phyloP scores from a whole-genome alignment of 2,113 vertebrate species.

The Uria aalge region DNA sequence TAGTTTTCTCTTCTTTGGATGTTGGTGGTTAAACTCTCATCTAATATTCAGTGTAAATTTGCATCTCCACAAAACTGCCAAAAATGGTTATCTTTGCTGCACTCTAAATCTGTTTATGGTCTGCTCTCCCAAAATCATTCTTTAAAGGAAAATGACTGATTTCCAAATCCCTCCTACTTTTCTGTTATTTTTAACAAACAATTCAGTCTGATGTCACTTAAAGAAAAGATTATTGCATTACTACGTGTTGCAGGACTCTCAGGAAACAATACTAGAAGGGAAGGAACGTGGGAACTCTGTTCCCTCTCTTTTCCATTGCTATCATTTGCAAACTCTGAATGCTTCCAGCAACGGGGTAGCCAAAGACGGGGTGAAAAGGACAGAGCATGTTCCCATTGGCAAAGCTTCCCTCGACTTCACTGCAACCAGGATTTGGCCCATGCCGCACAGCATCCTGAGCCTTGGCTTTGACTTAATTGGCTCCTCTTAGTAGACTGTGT shows the following conservation, averaged over 20 bases:
- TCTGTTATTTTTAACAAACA: conserved; percentile 55
- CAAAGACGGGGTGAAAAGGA: conserved; percentile 23
- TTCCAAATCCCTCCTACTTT: conserved; percentile 23
- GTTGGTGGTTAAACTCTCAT: not conserved
- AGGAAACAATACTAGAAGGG: conserved; percentile 41
- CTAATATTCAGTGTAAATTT: not conserved
- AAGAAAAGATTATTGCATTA: conserved; percentile 12
- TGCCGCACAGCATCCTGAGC: rapidly evolving
- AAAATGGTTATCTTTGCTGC: conserved; percentile 42
- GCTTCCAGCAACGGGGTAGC: not conserved
- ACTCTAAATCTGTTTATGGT: conserved; percentile 38
- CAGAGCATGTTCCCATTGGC: conserved; percentile 8
- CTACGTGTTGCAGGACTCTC: not conserved
- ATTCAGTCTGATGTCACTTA: not conserved
- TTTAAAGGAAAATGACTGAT: conserved; percentile 35
- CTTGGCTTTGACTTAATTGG: not conserved
- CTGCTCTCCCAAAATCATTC: not conserved
- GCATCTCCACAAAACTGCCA: conserved; percentile 29
- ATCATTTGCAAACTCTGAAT: not conserved
- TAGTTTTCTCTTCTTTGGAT: conserved; percentile 12
- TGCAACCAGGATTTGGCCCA: not conserved
- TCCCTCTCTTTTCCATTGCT: conserved; percentile 14
- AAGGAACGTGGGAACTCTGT: conserved; percentile 35
- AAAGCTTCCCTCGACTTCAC: not conserved
- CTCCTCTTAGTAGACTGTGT: not conserved